These are phyloP conservation scores for Pocillopora verrucosa DNA, from an alignment of 64 coral and sea anemone genomes.

Conservation along the genomic window DNA sequence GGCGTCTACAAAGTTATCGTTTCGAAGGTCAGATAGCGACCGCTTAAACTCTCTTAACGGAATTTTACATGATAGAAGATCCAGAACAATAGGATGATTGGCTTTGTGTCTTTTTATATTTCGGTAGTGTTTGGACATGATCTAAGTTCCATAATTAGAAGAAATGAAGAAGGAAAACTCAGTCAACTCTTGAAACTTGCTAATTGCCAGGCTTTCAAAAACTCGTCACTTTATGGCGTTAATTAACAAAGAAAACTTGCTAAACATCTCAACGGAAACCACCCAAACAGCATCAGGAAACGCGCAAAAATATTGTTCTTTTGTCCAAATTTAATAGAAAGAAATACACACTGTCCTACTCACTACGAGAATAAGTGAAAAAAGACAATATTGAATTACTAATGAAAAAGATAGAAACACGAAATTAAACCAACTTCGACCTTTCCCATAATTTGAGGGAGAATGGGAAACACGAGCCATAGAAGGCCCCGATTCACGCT, in stretches of 20 bases:
- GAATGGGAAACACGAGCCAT: too few species aligned
- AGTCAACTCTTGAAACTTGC: background rate
- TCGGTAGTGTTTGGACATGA: background rate
- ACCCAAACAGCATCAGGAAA: background rate
- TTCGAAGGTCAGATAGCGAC: background rate
- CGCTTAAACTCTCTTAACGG: slow-evolving; percentile 6
- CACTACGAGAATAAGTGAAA: background rate
- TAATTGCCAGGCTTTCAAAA: background rate
- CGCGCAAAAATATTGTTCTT: background rate
- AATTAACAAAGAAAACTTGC: background rate
- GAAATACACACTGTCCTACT: background rate
- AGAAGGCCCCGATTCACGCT: too few species aligned
- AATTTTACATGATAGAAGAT: slow-evolving; percentile 39
- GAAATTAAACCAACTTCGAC: too few species aligned
- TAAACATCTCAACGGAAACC: background rate
- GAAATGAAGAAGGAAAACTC: slow-evolving; percentile 19
- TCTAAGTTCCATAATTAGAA: slow-evolving; percentile 3
- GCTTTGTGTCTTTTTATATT: background rate
- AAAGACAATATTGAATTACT: background rate
- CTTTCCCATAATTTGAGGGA: too few species aligned
- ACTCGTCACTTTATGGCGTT: background rate
- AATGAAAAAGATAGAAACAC: too few species aligned
- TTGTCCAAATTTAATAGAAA: background rate
- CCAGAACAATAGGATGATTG: slow-evolving; percentile 1
- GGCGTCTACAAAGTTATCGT: background rate